These are phyloP conservation scores for Drosophila miranda DNA, from an alignment of 1,140 invertebrate species.

Conservation along the genomic window DNA sequence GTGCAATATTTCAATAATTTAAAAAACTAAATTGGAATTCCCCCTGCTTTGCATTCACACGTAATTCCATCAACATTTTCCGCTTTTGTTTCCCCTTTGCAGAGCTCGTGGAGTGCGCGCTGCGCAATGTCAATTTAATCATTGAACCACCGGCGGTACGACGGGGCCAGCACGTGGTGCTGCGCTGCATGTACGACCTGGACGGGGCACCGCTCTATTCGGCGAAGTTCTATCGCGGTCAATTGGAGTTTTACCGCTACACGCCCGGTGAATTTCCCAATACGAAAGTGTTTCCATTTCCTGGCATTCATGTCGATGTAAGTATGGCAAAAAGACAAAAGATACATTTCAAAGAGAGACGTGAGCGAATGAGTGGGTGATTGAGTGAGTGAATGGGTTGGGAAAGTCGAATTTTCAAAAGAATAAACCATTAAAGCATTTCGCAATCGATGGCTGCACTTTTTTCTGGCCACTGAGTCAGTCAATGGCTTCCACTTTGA, in stretches of 20 bases:
- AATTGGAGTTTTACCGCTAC: slow-evolving; percentile 90
- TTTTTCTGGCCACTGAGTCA: slow-evolving; percentile 8
- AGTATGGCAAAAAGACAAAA: slow-evolving; percentile 82
- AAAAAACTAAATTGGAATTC: slow-evolving; percentile 57
- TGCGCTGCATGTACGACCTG: slow-evolving; percentile 89
- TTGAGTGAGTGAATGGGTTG: background rate
- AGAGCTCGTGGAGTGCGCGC: slow-evolving; percentile 72
- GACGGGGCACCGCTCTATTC: slow-evolving; percentile 89
- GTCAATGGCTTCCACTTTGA: background rate
- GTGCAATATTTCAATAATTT: slow-evolving; percentile 54
- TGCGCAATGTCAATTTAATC: slow-evolving; percentile 84
- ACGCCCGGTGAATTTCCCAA: slow-evolving; percentile 87
- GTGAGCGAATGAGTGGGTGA: no score
- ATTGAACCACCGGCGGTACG: slow-evolving; percentile 85
- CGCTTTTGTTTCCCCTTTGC: slow-evolving; percentile 31
- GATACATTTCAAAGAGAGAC: no score
- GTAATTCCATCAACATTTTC: slow-evolving; percentile 31
- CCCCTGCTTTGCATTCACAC: slow-evolving; percentile 32
- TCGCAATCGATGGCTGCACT: background rate
- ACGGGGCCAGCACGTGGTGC: slow-evolving; percentile 86
- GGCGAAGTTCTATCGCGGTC: slow-evolving; percentile 91
- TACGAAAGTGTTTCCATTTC: slow-evolving; percentile 88
- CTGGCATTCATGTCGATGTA: slow-evolving; percentile 90
- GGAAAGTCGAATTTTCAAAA: slow-evolving; percentile 8
- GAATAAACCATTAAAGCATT: slow-evolving; percentile 10